Evolutionary conservation across 2,888 invertebrate species (phyloP), one percentile per base, ranked within the genome.

Genomic region (Himalopsyche anomala): DNA sequence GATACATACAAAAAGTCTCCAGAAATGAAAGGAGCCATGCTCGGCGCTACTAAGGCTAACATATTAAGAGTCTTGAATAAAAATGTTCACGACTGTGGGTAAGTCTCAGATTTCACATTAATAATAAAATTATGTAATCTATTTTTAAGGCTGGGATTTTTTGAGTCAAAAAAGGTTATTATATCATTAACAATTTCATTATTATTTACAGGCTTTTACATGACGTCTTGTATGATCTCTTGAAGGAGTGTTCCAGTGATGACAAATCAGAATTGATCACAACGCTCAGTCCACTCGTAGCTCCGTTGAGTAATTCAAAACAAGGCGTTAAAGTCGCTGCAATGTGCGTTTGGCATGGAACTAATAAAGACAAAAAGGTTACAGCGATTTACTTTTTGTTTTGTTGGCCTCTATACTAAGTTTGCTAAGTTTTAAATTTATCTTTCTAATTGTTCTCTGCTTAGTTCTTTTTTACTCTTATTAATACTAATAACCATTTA

Each of bases 281-380:
- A 28, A 94, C 95, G 0, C 92, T 97, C 84, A 94, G 95, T 81
- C 94, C 96, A 0, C 93, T 95, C 85, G 93, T 97, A 83, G 94
- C 94, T 19, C 93, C 94, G 2, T 91, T 95, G 88, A 92, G 94
- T 80, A 96, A 97, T 90, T 97, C 97, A 0, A 95, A 96, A 90
- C 96, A 97, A 87, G 98, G 99, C 0, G 95, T 96, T 5, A 94
- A 95, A 89, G 95, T 96, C 0, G 97, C 96, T 2, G 95, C 97
- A 92, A 93, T 96, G 82, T 97, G 98, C 90, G 95, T 99, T 85
- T 98, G 98, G 97, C 95, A 96, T 90, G 97, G 98, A 8, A 95
- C 95, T 17, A 95, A 95, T 84, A 97, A 97, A 90, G 96, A 96
- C 89, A 94, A 96, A 89, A 95, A 96, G 91, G 94, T 95, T 40